Base-by-base conservation (phyloP, 2,113 vertebrate species). In the Cettia cetti region DNA sequence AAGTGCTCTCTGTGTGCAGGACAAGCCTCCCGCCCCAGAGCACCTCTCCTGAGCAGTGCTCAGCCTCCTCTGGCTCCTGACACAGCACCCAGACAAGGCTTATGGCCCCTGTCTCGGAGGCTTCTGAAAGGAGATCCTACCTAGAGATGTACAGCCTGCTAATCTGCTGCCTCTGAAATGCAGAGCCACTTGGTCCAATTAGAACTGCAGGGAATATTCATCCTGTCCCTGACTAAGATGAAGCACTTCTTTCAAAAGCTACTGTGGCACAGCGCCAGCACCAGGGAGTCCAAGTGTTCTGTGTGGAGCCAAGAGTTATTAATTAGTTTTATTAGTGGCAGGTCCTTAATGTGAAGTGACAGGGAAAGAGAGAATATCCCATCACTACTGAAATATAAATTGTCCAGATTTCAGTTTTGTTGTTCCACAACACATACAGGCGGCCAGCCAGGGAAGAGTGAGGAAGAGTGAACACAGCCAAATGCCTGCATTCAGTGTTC, bases 131-230 rank as follows among this genome's bases (percentile, higher is more conserved):
- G 60, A 68, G 74, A 92, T 23, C 39, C 83, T 57, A 92, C 94
- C 96, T 89, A 40, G 71, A 79, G 95, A 97, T 96, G 96, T 76
- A 74, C 93, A 96, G 97, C 89, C 97, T 93, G 91, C 98, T 98
- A 84, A 97, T 98, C 96, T 96, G 97, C 98, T 98, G 94, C 91
- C 95, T 98, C 97, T 94, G 97, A 98, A 98, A 98, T 90, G 96
- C 97, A 92, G 96, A 99, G 98, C 98, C 98, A 99, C 98, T 99
- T 98, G 98, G 98, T 99, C 98, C 99, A 99, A 99, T 99, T 99
- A 99, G 98, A 99, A 98, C 95, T 97, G 98, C 97, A 97, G 97
- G 97, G 98, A 98, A 98, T 98, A 98, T 98, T 99, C 98, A 98
- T 98, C 98, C 98, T 98, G 98, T 97, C 98, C 97, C 96, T 98